Base-by-base conservation (phyloP, 2,888 invertebrate species). In the Eulithis prunata region DNA sequence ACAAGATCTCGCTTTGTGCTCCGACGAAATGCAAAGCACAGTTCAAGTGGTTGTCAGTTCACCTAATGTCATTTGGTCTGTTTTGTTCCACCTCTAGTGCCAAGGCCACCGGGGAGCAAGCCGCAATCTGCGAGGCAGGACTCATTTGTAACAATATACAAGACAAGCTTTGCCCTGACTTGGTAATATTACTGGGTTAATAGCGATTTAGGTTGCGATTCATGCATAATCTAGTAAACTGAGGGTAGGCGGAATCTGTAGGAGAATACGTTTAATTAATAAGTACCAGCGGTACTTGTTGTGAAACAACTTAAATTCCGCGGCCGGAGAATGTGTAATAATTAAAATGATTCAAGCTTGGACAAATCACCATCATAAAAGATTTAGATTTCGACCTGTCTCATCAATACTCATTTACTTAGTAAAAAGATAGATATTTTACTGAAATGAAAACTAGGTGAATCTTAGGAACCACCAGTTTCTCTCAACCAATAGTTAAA, bases 101-200 rank as follows among this genome's bases (percentile, higher is more conserved):
- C 60, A 21, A 49, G 10, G 46, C 41, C 5, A 41, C 41, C 38
- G 51, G 57, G 43, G 60, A 56, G 62, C 51, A 64, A 56, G 56
- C 70, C 73, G 53, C 69, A 69, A 62, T 64, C 66, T 55, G 45
- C 62, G 57, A 66, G 60, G 60, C 64, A 66, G 64, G 57, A 47
- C 62, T 54, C 59, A 73, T 71, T 73, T 68, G 71, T 73, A 67
- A 73, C 71, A 72, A 72, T 72, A 71, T 68, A 72, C 65, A 68
- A 68, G 72, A 71, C 68, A 74, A 66, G 67, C 67, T 72, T 72
- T 71, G 72, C 65, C 68, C 68, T 65, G 62, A 62, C 58, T 65
- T 11, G 55, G 59, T 57, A 63, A 70, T 69, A 70, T 61, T 60
- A 60, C 66, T 63, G 14, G 61, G 57, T 58, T 66, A 47, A 63